Conservation (phyloP, 2,113 vertebrate genomes). For the Urocitellus parryii region DNA sequence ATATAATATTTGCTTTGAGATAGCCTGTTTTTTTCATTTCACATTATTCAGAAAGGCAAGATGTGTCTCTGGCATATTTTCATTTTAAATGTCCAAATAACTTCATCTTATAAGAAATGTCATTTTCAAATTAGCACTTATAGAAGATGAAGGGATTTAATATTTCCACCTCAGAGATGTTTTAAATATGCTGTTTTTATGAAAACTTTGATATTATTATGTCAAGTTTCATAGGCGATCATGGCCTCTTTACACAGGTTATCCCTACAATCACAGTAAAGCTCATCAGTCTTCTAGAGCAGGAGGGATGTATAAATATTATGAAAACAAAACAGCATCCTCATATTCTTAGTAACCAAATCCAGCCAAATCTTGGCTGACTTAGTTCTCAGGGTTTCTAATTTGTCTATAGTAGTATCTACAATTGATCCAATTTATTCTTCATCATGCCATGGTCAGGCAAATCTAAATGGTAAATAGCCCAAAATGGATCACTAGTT, state of each 20-base stretch:
- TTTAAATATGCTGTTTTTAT: slow-evolving; percentile 59
- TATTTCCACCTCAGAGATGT: slow-evolving; percentile 39
- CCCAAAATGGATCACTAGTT: background rate
- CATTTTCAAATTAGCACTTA: too few species aligned
- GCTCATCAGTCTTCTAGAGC: background rate
- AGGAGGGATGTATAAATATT: slow-evolving; percentile 37
- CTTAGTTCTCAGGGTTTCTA: too few species aligned
- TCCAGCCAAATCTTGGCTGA: background rate
- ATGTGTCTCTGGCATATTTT: too few species aligned
- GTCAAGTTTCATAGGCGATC: slow-evolving; percentile 48
- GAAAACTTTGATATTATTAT: slow-evolving; percentile 46
- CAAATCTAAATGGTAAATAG: too few species aligned
- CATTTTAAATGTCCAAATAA: too few species aligned
- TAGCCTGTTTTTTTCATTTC: too few species aligned
- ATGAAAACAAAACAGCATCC: slow-evolving; percentile 37
- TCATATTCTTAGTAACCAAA: background rate
- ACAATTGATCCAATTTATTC: too few species aligned
- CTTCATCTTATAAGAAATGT: too few species aligned
- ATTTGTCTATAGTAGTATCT: too few species aligned
- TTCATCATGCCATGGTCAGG: too few species aligned
- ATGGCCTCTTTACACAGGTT: slow-evolving; percentile 47
- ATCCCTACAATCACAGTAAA: slow-evolving; percentile 49
- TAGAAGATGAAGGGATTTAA: too few species aligned
- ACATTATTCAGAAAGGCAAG: too few species aligned
- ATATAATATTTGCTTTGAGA: slow-evolving; percentile 73